Conservation (phyloP, 2,797 vertebrate species). For the Acomys russatus region DNA sequence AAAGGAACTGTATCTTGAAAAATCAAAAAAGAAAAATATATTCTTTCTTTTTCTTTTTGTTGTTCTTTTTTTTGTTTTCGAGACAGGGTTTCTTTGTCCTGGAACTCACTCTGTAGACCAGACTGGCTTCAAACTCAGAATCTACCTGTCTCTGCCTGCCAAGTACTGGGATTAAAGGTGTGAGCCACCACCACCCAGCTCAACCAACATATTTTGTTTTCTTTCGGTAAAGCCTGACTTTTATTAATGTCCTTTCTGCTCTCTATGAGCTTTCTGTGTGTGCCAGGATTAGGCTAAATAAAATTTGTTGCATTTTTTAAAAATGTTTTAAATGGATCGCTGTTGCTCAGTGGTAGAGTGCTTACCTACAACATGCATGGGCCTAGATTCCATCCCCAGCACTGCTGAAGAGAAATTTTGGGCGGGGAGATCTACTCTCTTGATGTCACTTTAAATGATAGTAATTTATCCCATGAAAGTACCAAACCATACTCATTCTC, state of each 20-base stretch:
- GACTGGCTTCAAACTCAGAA: neutral
- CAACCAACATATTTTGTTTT: slow-evolving; percentile 91
- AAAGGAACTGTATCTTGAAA: too few species aligned
- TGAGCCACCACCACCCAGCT: slow-evolving; percentile 41
- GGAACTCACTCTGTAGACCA: neutral
- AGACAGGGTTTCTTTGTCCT: neutral
- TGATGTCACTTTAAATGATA: neutral
- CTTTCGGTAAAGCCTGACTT: slow-evolving; percentile 91
- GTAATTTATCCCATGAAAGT: neutral
- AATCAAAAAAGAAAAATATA: too few species aligned
- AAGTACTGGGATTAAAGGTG: neutral
- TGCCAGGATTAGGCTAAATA: slow-evolving; percentile 88
- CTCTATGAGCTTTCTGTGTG: slow-evolving; percentile 90
- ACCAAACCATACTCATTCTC: neutral
- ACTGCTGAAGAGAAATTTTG: neutral
- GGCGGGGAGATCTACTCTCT: neutral
- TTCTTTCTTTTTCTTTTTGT: too few species aligned
- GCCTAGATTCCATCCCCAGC: neutral
- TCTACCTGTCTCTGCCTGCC: neutral
- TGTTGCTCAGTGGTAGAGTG: neutral
- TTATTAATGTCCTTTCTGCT: slow-evolving; percentile 93
- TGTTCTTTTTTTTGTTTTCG: neutral
- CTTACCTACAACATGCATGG: neutral
- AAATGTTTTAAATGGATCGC: neutral
- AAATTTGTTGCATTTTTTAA: slow-evolving; percentile 86